A percentile compares a stretch with the other conserved stretches of the same genome.
Conservation (phyloP, 1,140 invertebrate genomes). For the Rhizoglyphus robini region DNA sequence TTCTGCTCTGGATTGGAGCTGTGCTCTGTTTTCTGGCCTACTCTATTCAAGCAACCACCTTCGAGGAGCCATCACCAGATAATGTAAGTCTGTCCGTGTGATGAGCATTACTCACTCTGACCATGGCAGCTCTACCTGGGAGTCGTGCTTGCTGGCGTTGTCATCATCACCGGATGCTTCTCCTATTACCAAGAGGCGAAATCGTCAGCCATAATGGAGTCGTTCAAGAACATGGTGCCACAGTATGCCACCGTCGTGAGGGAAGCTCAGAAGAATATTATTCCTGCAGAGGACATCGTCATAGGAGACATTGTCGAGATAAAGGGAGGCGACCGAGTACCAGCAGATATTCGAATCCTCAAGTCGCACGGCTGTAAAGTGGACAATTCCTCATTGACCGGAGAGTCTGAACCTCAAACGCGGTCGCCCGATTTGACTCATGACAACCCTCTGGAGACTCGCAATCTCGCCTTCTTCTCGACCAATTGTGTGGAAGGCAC, state of each 20-base stretch:
- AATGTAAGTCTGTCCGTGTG: slow-evolving; percentile 31
- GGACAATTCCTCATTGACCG: slow-evolving; percentile 60
- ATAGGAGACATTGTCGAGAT: slow-evolving; percentile 71
- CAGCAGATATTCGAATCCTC: slow-evolving; percentile 68
- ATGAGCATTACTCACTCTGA: slow-evolving; percentile 22
- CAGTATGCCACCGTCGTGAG: slow-evolving; percentile 79
- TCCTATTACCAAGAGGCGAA: slow-evolving; percentile 38
- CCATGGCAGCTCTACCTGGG: slow-evolving; percentile 37
- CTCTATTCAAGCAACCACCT: slow-evolving; percentile 34
- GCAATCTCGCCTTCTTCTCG: slow-evolving; percentile 56
- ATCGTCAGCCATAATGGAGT: slow-evolving; percentile 32
- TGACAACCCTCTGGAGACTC: slow-evolving; percentile 52
- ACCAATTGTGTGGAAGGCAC: slow-evolving; percentile 49
- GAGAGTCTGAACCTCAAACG: slow-evolving; percentile 51
- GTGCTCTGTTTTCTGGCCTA: slow-evolving; percentile 56
- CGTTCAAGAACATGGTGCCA: slow-evolving; percentile 32
- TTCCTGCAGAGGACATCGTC: slow-evolving; percentile 56
- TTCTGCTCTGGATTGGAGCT: slow-evolving; percentile 61
- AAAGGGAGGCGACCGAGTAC: slow-evolving; percentile 62
- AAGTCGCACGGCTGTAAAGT: slow-evolving; percentile 59
- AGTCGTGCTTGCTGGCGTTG: slow-evolving; percentile 34
- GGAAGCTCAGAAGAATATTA: slow-evolving; percentile 77
- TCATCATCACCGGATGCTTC: slow-evolving; percentile 36
- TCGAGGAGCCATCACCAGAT: slow-evolving; percentile 35
- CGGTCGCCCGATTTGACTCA: slow-evolving; percentile 48